Evolutionary conservation across 2,113 vertebrate species (phyloP).

Genomic region (Gobius niger): DNA sequence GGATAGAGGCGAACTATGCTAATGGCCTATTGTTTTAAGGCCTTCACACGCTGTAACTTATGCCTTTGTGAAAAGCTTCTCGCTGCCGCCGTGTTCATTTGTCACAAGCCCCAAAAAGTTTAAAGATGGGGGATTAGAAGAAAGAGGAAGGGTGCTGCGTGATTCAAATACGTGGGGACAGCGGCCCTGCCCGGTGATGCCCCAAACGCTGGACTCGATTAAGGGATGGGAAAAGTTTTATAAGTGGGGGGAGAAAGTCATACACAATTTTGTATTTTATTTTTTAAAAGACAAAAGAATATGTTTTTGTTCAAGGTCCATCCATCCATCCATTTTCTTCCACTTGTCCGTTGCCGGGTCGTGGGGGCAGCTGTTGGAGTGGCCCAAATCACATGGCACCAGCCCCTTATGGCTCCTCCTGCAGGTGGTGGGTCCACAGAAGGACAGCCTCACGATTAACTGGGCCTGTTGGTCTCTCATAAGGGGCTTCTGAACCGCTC

Average conservation of each 20-base stretch:
- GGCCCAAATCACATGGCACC: no score
- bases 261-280: no score
- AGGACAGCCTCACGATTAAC: no score
- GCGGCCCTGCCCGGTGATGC: conserved; percentile 17
- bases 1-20: conserved; percentile 60
- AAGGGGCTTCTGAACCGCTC: no score
- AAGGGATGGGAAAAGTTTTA: neutral
- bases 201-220: conserved; percentile 38
- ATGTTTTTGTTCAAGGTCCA: neutral
- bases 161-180: conserved; percentile 44
- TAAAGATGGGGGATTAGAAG: conserved; percentile 42
- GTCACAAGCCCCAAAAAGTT: conserved; percentile 50
- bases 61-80: conserved; percentile 51
- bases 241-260: no score
- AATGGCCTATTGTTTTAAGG: conserved; percentile 70
- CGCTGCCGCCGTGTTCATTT: conserved; percentile 56
- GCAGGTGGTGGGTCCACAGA: no score
- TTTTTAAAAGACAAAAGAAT: no score
- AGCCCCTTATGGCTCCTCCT: no score
- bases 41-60: conserved; percentile 55
- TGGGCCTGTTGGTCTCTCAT: no score
- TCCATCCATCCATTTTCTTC: neutral
- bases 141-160: conserved; percentile 17
- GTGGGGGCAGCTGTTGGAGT: no score
- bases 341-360: no score